Evolutionary conservation across 1,140 invertebrate species (phyloP), one percentile per base, ranked within the genome.

Genomic region (Saccostrea glomerata): DNA sequence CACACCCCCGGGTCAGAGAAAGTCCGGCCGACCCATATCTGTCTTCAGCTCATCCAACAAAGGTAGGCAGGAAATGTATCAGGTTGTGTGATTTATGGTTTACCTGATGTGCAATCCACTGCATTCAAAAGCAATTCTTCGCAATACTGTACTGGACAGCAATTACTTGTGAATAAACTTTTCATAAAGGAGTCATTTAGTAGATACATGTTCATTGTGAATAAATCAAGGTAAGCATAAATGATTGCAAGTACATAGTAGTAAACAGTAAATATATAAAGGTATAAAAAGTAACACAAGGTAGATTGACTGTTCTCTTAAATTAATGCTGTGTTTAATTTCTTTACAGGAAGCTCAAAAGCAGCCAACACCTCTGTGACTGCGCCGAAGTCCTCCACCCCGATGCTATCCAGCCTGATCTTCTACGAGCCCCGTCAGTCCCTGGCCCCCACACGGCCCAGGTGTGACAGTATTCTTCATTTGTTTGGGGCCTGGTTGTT

Each of bases 401-500:
- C 86, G 6, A 89, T 86, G 36, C 89, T 89, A 82, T 85, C 89
- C 73, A 91, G 89, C 82, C 86, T 89, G 30, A 88, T 90, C 36
- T 90, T 89, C 4, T 88, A 94, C 30, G 94, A 94, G 54, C 88
- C 90, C 82, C 90, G 93, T 20, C 91, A 92, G 25, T 92, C 94
- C 9, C 89, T 94, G 86, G 93, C 94, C 25, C 92, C 94, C 20
- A 90, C 90, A 36, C 96, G 98, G 86, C 98, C 98, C 13, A 98
- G 98, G 92, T 98, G 98, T 88, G 98, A 98, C 93, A 99, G 98
- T 92, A 97, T 99, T 94, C 96, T 99, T 54, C 98, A 99, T 95
- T 95, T 99, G 86, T 99, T 99, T 95, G 98, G 98, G 17, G 97
- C 98, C 93, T 99, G 98, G 98, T 95, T 99, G 56, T 99, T 99